Evolutionary conservation across 92 coral and sea anemone genomes (phyloP).

Genomic region (Phenganax subtilis): DNA sequence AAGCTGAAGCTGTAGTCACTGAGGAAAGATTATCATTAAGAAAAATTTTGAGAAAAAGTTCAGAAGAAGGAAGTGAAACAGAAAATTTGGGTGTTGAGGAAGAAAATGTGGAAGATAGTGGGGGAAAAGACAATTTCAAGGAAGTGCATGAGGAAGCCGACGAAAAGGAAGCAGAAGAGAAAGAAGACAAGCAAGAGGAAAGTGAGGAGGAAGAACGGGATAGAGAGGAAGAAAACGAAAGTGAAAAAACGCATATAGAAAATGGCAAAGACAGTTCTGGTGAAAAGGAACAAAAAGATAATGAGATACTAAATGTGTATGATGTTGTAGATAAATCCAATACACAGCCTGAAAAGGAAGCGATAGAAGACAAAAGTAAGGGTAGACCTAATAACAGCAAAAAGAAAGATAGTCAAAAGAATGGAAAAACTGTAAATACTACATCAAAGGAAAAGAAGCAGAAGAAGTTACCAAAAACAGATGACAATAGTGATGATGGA

Average conservation of each 20-base stretch:
- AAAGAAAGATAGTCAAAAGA: background rate
- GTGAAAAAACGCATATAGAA: background rate
- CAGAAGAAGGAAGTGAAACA: background rate
- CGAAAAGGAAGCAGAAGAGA: constrained; percentile 3
- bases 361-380: background rate
- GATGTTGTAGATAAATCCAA: background rate
- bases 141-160: background rate
- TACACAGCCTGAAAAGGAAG: background rate
- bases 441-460: background rate
- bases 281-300: constrained; percentile 7
- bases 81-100: background rate
- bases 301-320: background rate
- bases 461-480: background rate
- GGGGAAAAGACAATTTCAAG: background rate
- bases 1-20: background rate
- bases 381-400: background rate
- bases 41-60: background rate
- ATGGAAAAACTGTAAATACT: background rate
- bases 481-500: background rate
- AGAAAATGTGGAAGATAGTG: background rate
- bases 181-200: background rate
- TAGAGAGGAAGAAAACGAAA: background rate
- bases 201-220: background rate
- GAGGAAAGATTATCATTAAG: background rate
- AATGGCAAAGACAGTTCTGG: background rate